phyloP scores from a whole-genome alignment of 2,888 invertebrate genomes.

The Drosophila tripunctata region DNA sequence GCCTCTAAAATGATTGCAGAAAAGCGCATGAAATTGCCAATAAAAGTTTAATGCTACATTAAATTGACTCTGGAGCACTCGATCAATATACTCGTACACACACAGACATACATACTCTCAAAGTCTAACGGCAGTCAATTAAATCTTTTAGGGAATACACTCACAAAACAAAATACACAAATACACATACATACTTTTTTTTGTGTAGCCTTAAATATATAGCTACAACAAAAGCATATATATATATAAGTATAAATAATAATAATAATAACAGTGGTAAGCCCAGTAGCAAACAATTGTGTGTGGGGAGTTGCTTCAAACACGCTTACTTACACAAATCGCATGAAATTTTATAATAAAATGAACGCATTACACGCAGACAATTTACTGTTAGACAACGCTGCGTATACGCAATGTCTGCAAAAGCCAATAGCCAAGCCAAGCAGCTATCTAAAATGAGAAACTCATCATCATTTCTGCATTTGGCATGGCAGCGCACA shows the following conservation, averaged over 20 bases:
- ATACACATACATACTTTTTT: slow-evolving; percentile 24
- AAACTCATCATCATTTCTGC: slow-evolving; percentile 74
- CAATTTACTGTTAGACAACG: slow-evolving; percentile 57
- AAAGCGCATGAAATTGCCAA: slow-evolving; percentile 59
- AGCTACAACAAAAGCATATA: slow-evolving; percentile 10
- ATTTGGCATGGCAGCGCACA: slow-evolving; percentile 60
- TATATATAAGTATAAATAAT: slow-evolving; percentile 3
- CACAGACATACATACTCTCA: slow-evolving; percentile 6
- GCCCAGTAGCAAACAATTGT: slow-evolving; percentile 18
- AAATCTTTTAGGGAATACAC: slow-evolving; percentile 50
- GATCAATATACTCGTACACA: slow-evolving; percentile 70
- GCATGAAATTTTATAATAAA: slow-evolving; percentile 62
- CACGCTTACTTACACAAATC: slow-evolving; percentile 55
- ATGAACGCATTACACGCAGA: slow-evolving; percentile 59
- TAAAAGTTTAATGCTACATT: slow-evolving; percentile 71
- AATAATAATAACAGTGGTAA: slow-evolving; percentile 29
- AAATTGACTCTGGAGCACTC: slow-evolving; percentile 57
- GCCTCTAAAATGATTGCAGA: slow-evolving; percentile 56
- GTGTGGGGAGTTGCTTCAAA: slow-evolving; percentile 26
- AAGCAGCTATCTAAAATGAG: slow-evolving; percentile 23
- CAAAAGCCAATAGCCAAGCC: slow-evolving; percentile 23
- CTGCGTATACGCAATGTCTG: slow-evolving; percentile 48
- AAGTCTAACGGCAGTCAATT: slow-evolving; percentile 59
- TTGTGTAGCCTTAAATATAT: slow-evolving; percentile 16
- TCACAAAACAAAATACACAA: slow-evolving; percentile 18